These are phyloP conservation scores for Temnothorax longispinosus DNA, from an alignment of 1,140 invertebrate genomes.

Conservation along the genomic window DNA sequence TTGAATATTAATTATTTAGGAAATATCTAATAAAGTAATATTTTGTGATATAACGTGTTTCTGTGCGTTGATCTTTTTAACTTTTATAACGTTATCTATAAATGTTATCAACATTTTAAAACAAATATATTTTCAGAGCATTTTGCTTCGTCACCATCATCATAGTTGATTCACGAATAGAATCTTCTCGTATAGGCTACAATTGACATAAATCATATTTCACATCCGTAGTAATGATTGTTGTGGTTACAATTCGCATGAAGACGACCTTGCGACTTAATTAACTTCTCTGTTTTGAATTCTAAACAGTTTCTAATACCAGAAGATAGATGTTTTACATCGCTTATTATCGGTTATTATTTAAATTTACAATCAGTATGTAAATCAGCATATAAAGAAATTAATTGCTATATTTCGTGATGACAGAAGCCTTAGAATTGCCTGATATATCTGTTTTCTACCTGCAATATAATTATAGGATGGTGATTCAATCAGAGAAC, in stretches of 20 bases:
- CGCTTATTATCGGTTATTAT: not conserved
- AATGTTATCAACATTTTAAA: not conserved
- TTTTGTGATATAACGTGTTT: not conserved
- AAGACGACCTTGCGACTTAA: not conserved
- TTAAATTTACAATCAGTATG: not conserved
- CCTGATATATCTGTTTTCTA: not conserved
- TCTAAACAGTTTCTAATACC: not conserved
- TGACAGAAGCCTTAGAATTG: not conserved
- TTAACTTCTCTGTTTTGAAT: not conserved
- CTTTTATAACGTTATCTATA: not conserved
- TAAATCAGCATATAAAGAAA: not conserved
- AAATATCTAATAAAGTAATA: not conserved
- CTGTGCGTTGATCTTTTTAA: not conserved
- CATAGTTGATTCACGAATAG: not conserved
- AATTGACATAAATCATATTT: conserved; percentile 39
- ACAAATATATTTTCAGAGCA: not conserved
- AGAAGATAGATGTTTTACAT: not conserved
- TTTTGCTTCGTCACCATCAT: not conserved
- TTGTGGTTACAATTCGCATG: conserved; percentile 8
- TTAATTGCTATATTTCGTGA: not conserved
- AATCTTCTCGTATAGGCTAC: not conserved
- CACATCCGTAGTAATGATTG: not conserved
- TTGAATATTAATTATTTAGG: not conserved
- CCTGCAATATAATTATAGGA: conserved; percentile 3
- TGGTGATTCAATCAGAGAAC: not conserved